A percentile compares a stretch with the other conserved stretches of the same genome.
phyloP scores from a whole-genome alignment of 2,797 vertebrate genomes.

The Arnoldichthys spilopterus region DNA sequence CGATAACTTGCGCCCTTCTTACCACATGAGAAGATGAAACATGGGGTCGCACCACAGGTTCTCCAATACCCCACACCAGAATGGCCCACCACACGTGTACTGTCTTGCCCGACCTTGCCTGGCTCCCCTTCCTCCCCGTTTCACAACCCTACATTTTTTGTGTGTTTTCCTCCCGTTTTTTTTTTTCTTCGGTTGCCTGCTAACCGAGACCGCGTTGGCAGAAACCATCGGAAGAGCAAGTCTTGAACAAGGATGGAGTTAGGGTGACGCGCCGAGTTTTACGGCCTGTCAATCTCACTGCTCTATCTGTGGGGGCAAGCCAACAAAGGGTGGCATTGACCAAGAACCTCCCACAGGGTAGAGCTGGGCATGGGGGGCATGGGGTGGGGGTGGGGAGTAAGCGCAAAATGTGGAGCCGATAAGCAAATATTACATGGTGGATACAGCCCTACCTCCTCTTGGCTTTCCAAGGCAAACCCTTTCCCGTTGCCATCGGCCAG shows the following conservation, averaged over 20 bases:
- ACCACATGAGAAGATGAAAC: conserved; percentile 15
- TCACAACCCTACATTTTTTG: conserved; percentile 5
- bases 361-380: conserved; percentile 39
- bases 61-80: background rate
- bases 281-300: conserved; percentile 73
- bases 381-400: conserved; percentile 60
- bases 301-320: conserved; percentile 65
- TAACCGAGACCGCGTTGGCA: conserved; percentile 21
- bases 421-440: conserved; percentile 90
- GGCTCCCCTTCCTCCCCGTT: background rate
- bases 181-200: conserved; percentile 21
- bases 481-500: conserved; percentile 56
- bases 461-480: conserved; percentile 67
- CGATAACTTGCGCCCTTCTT: background rate
- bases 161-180: conserved; percentile 7
- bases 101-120: background rate
- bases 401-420: conserved; percentile 79
- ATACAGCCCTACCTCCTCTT: conserved; percentile 82
- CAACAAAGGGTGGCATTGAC: conserved; percentile 85
- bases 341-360: conserved; percentile 73
- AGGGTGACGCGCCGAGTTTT: conserved; percentile 74
- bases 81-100: conserved; percentile 3
- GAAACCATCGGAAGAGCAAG: conserved; percentile 4
- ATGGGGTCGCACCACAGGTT: conserved; percentile 22
- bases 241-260: conserved; percentile 19